A percentile compares a stretch with the other conserved stretches of the same genome.
Conservation (phyloP, 2,888 invertebrate species). For the Lasioglossum villosulum region DNA sequence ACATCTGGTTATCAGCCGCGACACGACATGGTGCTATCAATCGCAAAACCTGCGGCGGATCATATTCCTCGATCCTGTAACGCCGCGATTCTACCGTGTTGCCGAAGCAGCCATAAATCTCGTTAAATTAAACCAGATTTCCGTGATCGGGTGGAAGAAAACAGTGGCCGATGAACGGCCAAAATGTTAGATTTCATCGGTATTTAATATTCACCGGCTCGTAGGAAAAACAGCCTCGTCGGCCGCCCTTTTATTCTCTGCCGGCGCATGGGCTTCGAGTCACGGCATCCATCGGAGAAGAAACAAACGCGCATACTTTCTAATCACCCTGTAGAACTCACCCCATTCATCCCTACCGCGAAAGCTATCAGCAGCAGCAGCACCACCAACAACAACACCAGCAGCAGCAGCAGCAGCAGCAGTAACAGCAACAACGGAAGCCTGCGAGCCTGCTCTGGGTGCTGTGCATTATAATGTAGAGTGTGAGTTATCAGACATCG, state of each 20-base stretch:
- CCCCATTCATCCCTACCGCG: slow-evolving; percentile 32
- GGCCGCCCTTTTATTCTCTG: background rate
- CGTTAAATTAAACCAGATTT: background rate
- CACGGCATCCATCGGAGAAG: slow-evolving; percentile 15
- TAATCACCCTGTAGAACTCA: slow-evolving; percentile 63
- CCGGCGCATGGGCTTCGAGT: background rate
- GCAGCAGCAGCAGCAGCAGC: slow-evolving; percentile 48
- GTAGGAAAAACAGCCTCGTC: background rate
- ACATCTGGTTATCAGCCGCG: background rate
- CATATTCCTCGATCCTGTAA: background rate
- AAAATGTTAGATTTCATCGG: background rate
- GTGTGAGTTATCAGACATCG: slow-evolving; percentile 83
- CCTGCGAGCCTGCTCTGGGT: slow-evolving; percentile 65
- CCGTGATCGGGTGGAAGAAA: background rate
- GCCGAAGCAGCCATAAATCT: background rate
- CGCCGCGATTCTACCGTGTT: background rate
- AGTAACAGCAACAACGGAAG: slow-evolving; percentile 57
- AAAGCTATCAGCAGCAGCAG: slow-evolving; percentile 43
- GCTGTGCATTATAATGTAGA: slow-evolving; percentile 81
- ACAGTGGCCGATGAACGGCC: background rate
- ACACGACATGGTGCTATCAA: slow-evolving; percentile 3
- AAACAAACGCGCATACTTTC: slow-evolving; percentile 58
- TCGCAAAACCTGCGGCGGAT: background rate
- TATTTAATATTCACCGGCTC: background rate
- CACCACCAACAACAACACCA: slow-evolving; percentile 40